Evolutionary conservation across 2,888 invertebrate species (phyloP).

Genomic region (Siphlonurus alternatus): DNA sequence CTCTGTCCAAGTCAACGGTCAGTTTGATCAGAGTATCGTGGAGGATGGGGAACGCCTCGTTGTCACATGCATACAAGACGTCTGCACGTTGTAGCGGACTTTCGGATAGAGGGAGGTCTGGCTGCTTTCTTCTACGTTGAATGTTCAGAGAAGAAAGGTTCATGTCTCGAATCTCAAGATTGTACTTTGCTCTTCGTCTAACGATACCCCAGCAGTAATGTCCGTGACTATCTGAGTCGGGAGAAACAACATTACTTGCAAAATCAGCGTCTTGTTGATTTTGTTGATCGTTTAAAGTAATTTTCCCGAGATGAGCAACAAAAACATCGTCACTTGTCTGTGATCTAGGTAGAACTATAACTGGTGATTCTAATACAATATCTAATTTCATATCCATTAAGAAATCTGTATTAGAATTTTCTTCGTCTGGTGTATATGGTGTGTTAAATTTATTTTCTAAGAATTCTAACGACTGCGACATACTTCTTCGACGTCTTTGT

Average conservation of each 20-base stretch:
- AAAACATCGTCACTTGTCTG: constrained; percentile 65
- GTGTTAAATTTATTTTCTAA: constrained; percentile 21
- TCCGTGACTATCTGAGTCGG: constrained; percentile 5
- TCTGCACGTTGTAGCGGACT: constrained; percentile 38
- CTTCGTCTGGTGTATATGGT: constrained; percentile 24
- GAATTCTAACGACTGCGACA: constrained; percentile 19
- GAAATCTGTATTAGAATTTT: constrained; percentile 10
- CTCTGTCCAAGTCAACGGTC: constrained; percentile 34
- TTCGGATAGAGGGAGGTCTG: constrained; percentile 12
- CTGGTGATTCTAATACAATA: constrained; percentile 76
- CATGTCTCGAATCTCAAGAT: constrained; percentile 67
- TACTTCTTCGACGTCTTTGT: constrained; percentile 16
- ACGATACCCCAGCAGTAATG: constrained; percentile 19
- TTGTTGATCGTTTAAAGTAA: constrained; percentile 33
- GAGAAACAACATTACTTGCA: neutral
- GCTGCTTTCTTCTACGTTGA: constrained; percentile 17
- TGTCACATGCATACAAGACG: constrained; percentile 54
- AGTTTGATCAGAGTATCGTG: constrained; percentile 76
- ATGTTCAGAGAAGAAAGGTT: constrained; percentile 67
- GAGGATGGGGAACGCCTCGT: constrained; percentile 66
- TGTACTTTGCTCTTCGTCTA: constrained; percentile 32
- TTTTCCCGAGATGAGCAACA: constrained; percentile 84
- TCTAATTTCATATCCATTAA: constrained; percentile 38
- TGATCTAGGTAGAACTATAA: constrained; percentile 69
- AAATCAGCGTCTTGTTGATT: constrained; percentile 4